A percentile compares a stretch with the other conserved stretches of the same genome.
Evolutionary conservation across 2,797 vertebrate genomes (phyloP).

Genomic region (Rousettus madagascariensis): DNA sequence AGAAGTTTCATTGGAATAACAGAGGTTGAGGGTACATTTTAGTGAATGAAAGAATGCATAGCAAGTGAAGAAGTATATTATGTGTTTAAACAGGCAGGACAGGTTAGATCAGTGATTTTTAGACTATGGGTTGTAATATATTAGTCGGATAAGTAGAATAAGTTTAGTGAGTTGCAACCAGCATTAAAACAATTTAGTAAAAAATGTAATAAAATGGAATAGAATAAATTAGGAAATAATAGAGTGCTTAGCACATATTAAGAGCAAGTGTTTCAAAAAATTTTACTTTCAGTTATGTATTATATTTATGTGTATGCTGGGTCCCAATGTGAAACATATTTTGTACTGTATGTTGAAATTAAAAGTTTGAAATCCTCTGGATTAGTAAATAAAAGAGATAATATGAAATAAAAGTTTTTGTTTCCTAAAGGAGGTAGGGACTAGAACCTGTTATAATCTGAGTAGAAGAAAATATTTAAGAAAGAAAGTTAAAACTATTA

Average conservation of each 20-base stretch:
- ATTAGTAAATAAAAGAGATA: constrained; percentile 2
- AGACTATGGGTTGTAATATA: not conserved
- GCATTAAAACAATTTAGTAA: not conserved
- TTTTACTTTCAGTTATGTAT: not conserved
- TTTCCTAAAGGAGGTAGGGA: not conserved
- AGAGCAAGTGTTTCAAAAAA: constrained; percentile 4
- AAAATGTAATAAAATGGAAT: not conserved
- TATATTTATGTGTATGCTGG: not conserved
- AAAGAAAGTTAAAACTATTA: not conserved
- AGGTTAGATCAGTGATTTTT: not conserved
- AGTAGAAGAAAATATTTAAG: not conserved
- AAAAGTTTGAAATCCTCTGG: not conserved
- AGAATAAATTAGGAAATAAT: not conserved
- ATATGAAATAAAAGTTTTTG: not conserved
- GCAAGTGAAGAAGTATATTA: not conserved
- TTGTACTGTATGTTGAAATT: not conserved
- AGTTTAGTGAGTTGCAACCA: not conserved
- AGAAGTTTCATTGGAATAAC: not conserved
- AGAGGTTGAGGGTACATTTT: not conserved
- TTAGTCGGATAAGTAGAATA: not conserved
- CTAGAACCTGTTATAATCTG: not conserved
- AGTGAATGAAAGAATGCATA: not conserved
- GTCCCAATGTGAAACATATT: not conserved
- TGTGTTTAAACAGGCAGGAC: not conserved
- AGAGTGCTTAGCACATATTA: not conserved